Base-by-base conservation (phyloP, 64 coral and sea anemone genomes). In the Acropora yongei region DNA sequence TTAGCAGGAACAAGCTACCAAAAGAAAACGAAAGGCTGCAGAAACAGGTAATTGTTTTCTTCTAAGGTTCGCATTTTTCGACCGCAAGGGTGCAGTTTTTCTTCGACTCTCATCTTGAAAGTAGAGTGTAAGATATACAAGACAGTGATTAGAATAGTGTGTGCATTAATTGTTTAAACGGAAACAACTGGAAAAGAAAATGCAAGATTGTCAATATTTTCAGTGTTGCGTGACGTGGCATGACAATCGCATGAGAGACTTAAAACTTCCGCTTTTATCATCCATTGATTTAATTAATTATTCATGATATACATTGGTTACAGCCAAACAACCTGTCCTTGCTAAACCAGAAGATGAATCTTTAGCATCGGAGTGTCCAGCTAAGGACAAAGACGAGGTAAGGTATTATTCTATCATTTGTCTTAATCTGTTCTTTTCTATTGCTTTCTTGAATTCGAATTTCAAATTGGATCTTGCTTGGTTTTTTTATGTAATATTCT, bases 271-370 rank as follows among this genome's bases (percentile, higher is more conserved):
- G 30, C 30, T 30, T 42, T 85, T 68, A 48, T 69, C 44, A 85
- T 65, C 82, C 17, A 65, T 13, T 85, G 2, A 39, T 72, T 14
- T 49, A 30, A 66, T 85, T 71, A 71, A 85, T 85, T 47, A 71
- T 85, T 85, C 8, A 85, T 85, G 40, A 67, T 49, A 10, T 1
- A 71, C 2, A 19, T 85, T 71, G 69, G 16, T 8, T 69, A 67
- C 65, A 85, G 82, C 69, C 61, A 85, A 72, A 19, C 82, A 65
- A 49, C 17, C 65, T 44, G 46, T 85, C 44, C 57, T 49, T 17
- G 16, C 65, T 44, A 85, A 85, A 85, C 82, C 82, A 85, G 49
- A 47, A 49, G 82, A 85, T 72, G 65, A 46, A 11, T 41, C 61
- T 20, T 17, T 47, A 71, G n/a, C 61, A 45, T 20, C 61, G 65